Percentiles rank a stretch among this genome's conserved stretches.
Evolutionary conservation across 2,113 vertebrate species (phyloP).

Genomic region (Mus spicilegus): DNA sequence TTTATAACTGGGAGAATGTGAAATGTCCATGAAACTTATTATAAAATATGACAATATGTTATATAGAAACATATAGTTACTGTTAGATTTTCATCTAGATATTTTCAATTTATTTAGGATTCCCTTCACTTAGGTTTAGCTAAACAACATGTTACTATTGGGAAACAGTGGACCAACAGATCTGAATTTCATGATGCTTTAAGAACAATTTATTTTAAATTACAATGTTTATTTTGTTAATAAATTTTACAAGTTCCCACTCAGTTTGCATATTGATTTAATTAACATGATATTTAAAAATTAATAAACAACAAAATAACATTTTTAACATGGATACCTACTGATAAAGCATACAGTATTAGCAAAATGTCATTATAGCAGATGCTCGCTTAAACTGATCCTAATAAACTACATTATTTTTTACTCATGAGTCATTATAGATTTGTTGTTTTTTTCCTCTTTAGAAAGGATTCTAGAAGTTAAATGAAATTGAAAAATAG

Average conservation of each 20-base stretch:
- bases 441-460: background rate
- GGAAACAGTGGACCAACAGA: background rate
- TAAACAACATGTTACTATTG: constrained; percentile 7
- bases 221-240: constrained; percentile 1
- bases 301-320: background rate
- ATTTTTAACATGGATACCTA: constrained; percentile 5
- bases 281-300: background rate
- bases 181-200: background rate
- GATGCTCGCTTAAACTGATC: background rate
- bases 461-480: background rate
- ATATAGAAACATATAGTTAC: background rate
- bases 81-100: background rate
- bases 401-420: background rate
- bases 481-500: background rate
- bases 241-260: constrained; percentile 3
- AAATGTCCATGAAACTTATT: constrained; percentile 6
- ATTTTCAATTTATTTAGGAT: background rate
- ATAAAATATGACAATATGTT: background rate
- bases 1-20: background rate
- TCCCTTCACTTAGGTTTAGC: constrained; percentile 9
- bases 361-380: background rate
- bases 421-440: background rate
- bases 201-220: constrained; percentile 46
- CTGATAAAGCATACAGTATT: background rate
- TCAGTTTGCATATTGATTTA: constrained; percentile 26